These are phyloP conservation scores for Chaetorhynchus papuensis DNA, from an alignment of 2,113 vertebrate genomes.

Conservation along the genomic window DNA sequence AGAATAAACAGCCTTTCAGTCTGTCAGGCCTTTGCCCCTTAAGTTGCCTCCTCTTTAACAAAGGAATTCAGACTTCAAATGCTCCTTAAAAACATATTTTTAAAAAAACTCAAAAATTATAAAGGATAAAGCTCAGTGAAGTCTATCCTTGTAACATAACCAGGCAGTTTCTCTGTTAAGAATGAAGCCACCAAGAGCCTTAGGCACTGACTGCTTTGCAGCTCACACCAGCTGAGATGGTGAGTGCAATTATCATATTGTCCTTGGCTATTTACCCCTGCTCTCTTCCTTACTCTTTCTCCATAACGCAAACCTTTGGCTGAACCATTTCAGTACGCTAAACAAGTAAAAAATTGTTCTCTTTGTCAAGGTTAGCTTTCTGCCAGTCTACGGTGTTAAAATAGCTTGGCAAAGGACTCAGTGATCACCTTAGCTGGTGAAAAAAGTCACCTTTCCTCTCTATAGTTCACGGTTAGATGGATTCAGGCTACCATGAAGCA, in stretches of 20 bases:
- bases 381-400: neutral
- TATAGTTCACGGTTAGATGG: neutral
- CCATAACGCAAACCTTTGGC: neutral
- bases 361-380: neutral
- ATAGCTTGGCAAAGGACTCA: neutral
- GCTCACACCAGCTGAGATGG: neutral
- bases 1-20: neutral
- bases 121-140: neutral
- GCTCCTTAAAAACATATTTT: neutral
- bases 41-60: neutral
- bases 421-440: neutral
- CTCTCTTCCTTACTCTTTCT: neutral
- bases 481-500: neutral
- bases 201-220: neutral
- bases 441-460: neutral
- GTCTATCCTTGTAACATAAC: neutral
- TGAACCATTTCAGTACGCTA: neutral
- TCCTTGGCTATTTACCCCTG: neutral
- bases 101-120: neutral
- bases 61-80: neutral
- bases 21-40: neutral
- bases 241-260: accelerated
- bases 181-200: neutral
- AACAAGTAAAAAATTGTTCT: neutral
- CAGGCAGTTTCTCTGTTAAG: neutral